Evolutionary conservation across 2,113 vertebrate species (phyloP).

Genomic region (Rhizomys pruinosus): DNA sequence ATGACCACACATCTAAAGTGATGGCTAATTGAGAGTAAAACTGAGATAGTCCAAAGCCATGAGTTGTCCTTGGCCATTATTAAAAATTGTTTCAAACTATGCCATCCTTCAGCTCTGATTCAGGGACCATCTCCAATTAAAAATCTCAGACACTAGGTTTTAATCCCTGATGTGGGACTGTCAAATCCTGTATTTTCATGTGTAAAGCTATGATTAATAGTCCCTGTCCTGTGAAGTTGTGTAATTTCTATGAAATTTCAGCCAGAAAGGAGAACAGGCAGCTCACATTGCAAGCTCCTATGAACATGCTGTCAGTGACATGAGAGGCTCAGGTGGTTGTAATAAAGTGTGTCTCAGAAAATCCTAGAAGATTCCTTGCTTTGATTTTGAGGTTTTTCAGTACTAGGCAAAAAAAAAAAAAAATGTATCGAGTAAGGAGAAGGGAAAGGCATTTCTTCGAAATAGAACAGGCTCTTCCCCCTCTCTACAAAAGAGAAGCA

Average conservation of each 20-base stretch:
- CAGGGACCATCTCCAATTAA: not conserved
- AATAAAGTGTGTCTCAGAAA: not conserved
- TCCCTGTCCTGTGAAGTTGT: not conserved
- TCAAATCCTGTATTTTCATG: not conserved
- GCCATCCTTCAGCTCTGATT: not conserved
- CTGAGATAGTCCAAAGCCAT: not conserved
- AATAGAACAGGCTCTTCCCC: not conserved
- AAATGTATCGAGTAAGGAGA: not conserved
- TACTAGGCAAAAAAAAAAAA: not conserved
- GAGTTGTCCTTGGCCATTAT: not conserved
- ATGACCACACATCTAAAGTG: not conserved
- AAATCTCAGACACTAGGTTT: not conserved
- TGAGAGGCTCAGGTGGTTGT: not conserved
- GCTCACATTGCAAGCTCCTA: not conserved
- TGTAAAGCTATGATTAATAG: not conserved
- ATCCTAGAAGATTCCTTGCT: not conserved
- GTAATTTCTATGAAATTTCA: conserved; percentile 16
- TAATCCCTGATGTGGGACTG: not conserved
- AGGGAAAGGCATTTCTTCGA: not conserved
- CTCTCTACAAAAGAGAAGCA: not conserved
- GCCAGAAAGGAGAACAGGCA: not conserved
- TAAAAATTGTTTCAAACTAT: not conserved
- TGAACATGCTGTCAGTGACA: not conserved
- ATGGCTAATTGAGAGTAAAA: not conserved
- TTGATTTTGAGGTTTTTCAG: not conserved